phyloP scores from a whole-genome alignment of 2,797 vertebrate genomes.

The Tapirus indicus region DNA sequence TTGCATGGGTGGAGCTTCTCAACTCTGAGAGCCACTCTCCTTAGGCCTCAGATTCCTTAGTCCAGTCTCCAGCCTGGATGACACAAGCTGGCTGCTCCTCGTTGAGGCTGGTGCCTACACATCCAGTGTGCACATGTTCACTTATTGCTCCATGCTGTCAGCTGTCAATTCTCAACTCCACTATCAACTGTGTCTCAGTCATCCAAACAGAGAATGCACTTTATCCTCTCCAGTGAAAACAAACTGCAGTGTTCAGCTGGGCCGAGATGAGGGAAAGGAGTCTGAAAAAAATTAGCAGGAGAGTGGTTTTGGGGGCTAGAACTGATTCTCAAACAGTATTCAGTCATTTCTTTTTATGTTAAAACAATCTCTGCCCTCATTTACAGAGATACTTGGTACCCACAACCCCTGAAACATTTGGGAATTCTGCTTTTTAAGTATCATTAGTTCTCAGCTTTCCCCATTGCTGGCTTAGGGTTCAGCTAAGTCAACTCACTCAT shows the following conservation, averaged over 20 bases:
- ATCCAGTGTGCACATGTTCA: fast-evolving
- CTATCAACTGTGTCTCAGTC: neutral
- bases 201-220: neutral
- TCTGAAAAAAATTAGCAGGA: neutral
- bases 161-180: neutral
- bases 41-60: neutral
- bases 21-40: neutral
- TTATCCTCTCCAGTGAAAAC: neutral
- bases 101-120: neutral
- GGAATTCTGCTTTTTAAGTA: neutral
- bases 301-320: neutral
- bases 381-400: neutral
- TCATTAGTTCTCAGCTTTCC: neutral
- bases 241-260: neutral
- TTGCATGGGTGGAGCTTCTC: neutral
- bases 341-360: neutral
- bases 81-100: neutral
- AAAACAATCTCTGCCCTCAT: neutral
- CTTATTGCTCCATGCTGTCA: neutral
- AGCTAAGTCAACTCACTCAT: neutral
- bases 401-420: neutral
- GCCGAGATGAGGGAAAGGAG: neutral
- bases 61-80: neutral
- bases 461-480: neutral
- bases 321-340: neutral